Evolutionary conservation across 2,797 vertebrate genomes (phyloP).

Genomic region (Sorex maritimensis): DNA sequence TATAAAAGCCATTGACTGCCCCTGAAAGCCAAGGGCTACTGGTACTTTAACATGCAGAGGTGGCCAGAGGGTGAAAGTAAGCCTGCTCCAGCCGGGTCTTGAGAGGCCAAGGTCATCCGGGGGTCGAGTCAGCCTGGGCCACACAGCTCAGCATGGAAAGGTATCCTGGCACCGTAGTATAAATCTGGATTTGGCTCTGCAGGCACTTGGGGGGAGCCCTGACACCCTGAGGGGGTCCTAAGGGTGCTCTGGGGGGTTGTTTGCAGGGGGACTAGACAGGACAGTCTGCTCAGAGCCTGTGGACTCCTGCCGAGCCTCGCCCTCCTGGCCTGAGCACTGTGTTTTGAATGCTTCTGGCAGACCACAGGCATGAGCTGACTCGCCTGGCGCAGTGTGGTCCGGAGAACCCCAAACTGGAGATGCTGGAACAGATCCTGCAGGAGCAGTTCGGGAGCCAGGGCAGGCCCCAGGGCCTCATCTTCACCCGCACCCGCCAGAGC

Average conservation of each 20-base stretch:
- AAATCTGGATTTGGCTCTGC: too few relatives aligned
- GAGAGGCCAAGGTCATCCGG: neutral
- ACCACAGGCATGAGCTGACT: conserved; percentile 88
- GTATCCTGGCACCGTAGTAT: neutral
- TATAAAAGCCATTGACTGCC: neutral
- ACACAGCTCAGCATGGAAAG: neutral
- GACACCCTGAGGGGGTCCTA: too few relatives aligned
- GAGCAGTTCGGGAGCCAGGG: conserved; percentile 89
- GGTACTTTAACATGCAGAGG: neutral
- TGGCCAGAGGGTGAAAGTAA: conserved; percentile 16
- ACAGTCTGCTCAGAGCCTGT: neutral
- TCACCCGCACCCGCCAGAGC: conserved; percentile 94
- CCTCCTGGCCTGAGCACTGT: neutral
- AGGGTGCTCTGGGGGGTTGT: neutral
- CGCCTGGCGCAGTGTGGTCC: conserved; percentile 80
- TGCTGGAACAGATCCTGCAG: conserved; percentile 91
- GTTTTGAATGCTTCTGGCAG: conserved; percentile 86
- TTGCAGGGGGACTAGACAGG: neutral
- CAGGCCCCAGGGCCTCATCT: conserved; percentile 93
- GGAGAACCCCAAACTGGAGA: conserved; percentile 94
- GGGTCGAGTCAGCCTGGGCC: neutral
- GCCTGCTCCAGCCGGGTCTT: neutral
- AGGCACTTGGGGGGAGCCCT: too few relatives aligned
- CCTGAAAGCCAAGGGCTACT: neutral
- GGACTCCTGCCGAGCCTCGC: neutral